phyloP scores from a whole-genome alignment of 1,140 invertebrate species.

The Oedothorax gibbosus region DNA sequence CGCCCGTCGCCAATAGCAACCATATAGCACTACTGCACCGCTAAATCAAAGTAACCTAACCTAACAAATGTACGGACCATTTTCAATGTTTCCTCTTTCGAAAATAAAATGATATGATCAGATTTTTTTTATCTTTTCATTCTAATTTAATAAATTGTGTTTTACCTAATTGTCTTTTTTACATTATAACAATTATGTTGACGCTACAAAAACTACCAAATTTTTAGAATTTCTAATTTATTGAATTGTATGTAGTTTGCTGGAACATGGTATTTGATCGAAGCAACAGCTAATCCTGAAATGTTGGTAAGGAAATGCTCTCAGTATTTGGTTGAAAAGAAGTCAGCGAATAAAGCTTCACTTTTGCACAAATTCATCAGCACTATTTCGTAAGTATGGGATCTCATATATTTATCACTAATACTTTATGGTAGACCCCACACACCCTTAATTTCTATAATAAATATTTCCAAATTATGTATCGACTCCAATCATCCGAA shows the following conservation, averaged over 20 bases:
- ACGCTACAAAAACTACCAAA: too few species aligned
- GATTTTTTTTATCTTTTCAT: too few species aligned
- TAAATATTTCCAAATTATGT: not conserved
- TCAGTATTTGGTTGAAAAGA: constrained; percentile 22
- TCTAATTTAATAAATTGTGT: too few species aligned
- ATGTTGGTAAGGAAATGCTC: constrained; percentile 20
- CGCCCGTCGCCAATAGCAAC: too few species aligned
- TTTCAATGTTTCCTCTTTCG: too few species aligned
- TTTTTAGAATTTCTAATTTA: not conserved
- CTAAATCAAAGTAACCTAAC: too few species aligned
- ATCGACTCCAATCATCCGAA: too few species aligned
- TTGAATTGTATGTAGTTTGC: constrained; percentile 2
- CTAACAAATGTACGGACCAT: too few species aligned
- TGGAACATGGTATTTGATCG: constrained; percentile 47
- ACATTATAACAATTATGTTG: too few species aligned
- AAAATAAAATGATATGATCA: too few species aligned
- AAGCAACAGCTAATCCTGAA: constrained; percentile 16
- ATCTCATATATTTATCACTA: not conserved
- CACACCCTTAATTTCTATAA: not conserved
- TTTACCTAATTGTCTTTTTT: too few species aligned
- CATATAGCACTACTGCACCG: too few species aligned
- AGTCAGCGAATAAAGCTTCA: constrained; percentile 1
- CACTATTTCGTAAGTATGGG: constrained; percentile 24
- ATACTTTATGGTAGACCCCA: not conserved
- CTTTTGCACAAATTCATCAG: constrained; percentile 40